Evolutionary conservation across 1,140 invertebrate species (phyloP).

Genomic region (Pogonomyrmex californicus): DNA sequence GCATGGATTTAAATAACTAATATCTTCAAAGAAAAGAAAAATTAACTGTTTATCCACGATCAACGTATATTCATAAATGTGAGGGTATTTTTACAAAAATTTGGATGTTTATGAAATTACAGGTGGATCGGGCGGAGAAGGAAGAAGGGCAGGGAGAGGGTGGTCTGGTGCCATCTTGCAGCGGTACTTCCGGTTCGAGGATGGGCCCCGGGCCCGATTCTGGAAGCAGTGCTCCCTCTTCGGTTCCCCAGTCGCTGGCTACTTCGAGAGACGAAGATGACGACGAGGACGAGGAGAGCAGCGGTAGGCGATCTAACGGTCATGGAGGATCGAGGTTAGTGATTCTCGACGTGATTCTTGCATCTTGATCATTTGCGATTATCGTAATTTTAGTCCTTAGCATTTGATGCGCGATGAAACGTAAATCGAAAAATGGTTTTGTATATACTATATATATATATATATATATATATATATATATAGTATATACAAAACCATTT

Average conservation of each 20-base stretch:
- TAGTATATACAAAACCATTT: too few species aligned
- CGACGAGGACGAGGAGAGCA: conserved; percentile 85
- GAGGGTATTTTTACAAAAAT: background rate
- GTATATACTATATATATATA: too few species aligned
- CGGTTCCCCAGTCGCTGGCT: conserved; percentile 84
- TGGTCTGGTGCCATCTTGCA: conserved; percentile 80
- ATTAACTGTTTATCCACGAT: background rate
- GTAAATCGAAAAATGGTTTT: background rate
- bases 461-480: background rate
- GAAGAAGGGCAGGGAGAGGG: conserved; percentile 84
- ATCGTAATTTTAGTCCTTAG: background rate
- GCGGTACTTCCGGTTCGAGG: conserved; percentile 83
- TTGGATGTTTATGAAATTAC: background rate
- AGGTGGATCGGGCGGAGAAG: conserved; percentile 86
- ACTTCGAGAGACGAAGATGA: conserved; percentile 86
- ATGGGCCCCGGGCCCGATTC: conserved; percentile 86
- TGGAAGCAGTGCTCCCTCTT: conserved; percentile 85
- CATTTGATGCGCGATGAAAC: background rate
- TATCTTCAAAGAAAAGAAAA: background rate
- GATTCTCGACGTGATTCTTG: background rate
- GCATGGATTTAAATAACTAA: background rate
- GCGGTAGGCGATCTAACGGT: conserved; percentile 82
- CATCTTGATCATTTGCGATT: background rate
- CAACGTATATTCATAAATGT: background rate
- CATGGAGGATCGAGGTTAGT: conserved; percentile 82